A percentile compares a stretch with the other conserved stretches of the same genome.
phyloP scores from a whole-genome alignment of 2,888 invertebrate genomes.

The Mycalesis mineus region DNA sequence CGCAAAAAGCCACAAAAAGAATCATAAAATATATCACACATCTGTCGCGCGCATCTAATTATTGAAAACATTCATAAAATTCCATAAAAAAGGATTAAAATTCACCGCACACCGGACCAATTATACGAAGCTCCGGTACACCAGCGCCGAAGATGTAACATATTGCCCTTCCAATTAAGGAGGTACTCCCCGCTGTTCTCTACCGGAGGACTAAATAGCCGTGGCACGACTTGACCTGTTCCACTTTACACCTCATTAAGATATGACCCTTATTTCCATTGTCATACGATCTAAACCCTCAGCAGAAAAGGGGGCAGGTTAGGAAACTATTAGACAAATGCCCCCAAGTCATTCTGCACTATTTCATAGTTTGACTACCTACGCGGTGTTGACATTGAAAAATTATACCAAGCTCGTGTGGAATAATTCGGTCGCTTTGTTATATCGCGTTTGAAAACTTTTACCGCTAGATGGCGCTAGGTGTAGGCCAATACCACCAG shows the following conservation, averaged over 20 bases:
- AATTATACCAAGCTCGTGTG: slow-evolving; percentile 39
- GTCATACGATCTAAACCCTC: slow-evolving; percentile 28
- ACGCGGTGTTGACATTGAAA: slow-evolving; percentile 56
- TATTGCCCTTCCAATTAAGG: slow-evolving; percentile 76
- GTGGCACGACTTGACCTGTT: slow-evolving; percentile 62
- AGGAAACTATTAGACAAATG: slow-evolving; percentile 63
- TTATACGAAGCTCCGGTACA: slow-evolving; percentile 35
- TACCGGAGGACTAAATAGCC: slow-evolving; percentile 66
- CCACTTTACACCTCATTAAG: slow-evolving; percentile 32
- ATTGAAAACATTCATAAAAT: slow-evolving; percentile 35
- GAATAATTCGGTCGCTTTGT: slow-evolving; percentile 6
- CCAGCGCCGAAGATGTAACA: slow-evolving; percentile 57
- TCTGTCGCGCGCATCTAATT: slow-evolving; percentile 18
- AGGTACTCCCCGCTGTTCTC: slow-evolving; percentile 67
- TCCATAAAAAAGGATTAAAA: slow-evolving; percentile 36
- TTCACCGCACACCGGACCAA: slow-evolving; percentile 40
- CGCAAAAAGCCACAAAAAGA: not conserved
- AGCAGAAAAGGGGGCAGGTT: slow-evolving; percentile 34
- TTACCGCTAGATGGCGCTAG: slow-evolving; percentile 3
- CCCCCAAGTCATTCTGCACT: slow-evolving; percentile 59
- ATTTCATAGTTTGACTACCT: slow-evolving; percentile 56
- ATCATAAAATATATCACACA: not conserved
- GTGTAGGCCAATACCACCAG: too few species aligned
- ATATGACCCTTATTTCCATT: slow-evolving; percentile 31
- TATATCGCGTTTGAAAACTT: not conserved